These are phyloP conservation scores for Paedocypris micromegethes DNA, from an alignment of 2,797 vertebrate genomes.

Conservation along the genomic window DNA sequence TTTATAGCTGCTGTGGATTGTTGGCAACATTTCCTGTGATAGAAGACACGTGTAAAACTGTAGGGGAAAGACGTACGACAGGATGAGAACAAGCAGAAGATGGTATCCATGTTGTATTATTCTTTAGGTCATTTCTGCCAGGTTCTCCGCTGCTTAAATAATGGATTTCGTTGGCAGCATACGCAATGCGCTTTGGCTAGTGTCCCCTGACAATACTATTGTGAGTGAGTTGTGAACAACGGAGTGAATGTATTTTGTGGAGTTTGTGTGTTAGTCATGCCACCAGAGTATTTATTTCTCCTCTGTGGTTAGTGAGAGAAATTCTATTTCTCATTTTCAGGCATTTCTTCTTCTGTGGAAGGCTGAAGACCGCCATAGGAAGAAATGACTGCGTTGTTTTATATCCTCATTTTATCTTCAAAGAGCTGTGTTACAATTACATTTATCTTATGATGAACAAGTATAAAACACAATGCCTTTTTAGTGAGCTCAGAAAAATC, in stretches of 20 bases:
- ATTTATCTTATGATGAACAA: conserved; percentile 18
- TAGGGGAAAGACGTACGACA: background rate
- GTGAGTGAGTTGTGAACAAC: conserved; percentile 35
- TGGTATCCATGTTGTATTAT: conserved; percentile 14
- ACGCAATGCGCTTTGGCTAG: conserved; percentile 33
- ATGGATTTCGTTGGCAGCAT: conserved; percentile 38
- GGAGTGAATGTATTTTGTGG: conserved; percentile 22
- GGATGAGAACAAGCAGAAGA: background rate
- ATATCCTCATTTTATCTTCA: conserved; percentile 8
- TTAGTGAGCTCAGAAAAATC: background rate
- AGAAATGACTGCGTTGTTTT: conserved; percentile 19
- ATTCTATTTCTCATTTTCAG: conserved; percentile 1
- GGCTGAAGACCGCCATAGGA: conserved; percentile 1
- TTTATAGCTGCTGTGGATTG: conserved; percentile 27
- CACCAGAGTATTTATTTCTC: background rate
- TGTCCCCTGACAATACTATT: conserved; percentile 39
- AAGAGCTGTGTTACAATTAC: conserved; percentile 14
- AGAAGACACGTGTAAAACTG: conserved; percentile 9
- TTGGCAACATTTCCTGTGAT: background rate
- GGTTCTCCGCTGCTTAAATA: conserved; percentile 42
- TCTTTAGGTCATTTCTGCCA: conserved; percentile 35
- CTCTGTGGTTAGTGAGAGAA: background rate
- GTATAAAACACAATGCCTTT: conserved; percentile 16
- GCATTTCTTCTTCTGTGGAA: conserved; percentile 4
- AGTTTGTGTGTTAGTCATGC: conserved; percentile 26